phyloP scores from a whole-genome alignment of 2,113 vertebrate species.

The Trochalopteron elliotii region DNA sequence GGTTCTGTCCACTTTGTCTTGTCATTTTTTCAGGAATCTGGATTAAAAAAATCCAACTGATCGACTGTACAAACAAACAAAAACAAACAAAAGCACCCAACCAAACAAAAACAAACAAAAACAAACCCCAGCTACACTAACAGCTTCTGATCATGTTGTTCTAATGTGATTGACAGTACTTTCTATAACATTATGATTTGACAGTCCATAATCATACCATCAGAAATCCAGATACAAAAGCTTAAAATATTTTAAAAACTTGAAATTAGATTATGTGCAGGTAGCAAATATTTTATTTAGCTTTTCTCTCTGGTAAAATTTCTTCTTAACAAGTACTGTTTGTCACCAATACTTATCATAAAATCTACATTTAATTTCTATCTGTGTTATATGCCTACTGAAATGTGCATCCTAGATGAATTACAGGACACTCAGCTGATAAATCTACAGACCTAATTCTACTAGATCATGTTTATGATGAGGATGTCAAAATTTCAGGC shows the following conservation, averaged over 20 bases:
- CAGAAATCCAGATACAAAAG: not conserved
- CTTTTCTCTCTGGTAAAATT: not conserved
- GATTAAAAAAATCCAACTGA: not conserved
- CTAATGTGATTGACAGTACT: not conserved
- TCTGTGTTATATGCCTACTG: not conserved
- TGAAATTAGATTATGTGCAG: not conserved
- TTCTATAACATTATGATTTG: not conserved
- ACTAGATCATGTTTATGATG: not conserved
- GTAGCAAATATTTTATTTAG: not conserved
- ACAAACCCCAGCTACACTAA: not conserved
- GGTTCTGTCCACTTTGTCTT: not conserved
- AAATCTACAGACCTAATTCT: not conserved
- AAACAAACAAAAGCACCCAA: not conserved
- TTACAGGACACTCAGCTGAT: not conserved
- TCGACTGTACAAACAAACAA: not conserved
- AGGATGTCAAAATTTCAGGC: not conserved
- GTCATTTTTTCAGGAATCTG: not conserved
- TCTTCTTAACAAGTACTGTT: not conserved
- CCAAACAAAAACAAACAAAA: not conserved
- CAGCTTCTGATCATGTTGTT: not conserved
- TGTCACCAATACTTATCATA: not conserved
- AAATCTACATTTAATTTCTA: not conserved
- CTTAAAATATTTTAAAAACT: not conserved
- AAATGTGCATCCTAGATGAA: not conserved
- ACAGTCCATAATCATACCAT: not conserved